Evolutionary conservation across 2,797 vertebrate genomes (phyloP).

Genomic region (Gadopsis marmoratus): DNA sequence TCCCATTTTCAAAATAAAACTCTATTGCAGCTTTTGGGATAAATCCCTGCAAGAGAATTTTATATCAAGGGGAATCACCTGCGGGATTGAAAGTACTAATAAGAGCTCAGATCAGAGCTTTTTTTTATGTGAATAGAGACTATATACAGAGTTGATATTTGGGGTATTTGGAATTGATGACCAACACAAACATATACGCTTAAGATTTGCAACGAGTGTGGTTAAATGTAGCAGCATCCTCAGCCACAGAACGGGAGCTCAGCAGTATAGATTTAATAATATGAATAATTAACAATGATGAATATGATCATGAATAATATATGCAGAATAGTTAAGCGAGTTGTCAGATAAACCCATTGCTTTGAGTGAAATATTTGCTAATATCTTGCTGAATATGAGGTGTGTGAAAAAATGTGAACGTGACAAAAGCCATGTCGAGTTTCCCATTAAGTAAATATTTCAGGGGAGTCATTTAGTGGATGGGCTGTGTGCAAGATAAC

Average conservation of each 20-base stretch:
- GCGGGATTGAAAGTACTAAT: neutral
- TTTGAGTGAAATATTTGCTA: constrained; percentile 33
- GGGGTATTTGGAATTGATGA: neutral
- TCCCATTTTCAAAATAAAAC: neutral
- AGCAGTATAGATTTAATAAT: constrained; percentile 35
- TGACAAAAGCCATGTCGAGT: constrained; percentile 4
- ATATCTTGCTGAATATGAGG: constrained; percentile 25
- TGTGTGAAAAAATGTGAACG: neutral
- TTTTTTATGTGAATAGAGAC: neutral
- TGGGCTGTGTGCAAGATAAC: neutral
- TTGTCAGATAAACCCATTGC: constrained; percentile 43
- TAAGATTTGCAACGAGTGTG: neutral
- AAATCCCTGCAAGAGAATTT: neutral
- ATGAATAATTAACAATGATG: constrained; percentile 63
- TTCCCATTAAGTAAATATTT: neutral
- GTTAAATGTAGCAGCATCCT: neutral
- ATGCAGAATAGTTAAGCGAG: constrained; percentile 42
- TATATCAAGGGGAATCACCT: neutral
- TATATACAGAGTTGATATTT: neutral
- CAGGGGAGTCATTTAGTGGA: neutral
- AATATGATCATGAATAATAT: constrained; percentile 62
- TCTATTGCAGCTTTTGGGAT: neutral
- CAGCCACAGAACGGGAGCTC: constrained; percentile 13
- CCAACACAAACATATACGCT: neutral
- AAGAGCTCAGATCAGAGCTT: neutral